These are phyloP conservation scores for Lordiphosa andalusiaca DNA, from an alignment of 2,888 invertebrate genomes.

Conservation along the genomic window DNA sequence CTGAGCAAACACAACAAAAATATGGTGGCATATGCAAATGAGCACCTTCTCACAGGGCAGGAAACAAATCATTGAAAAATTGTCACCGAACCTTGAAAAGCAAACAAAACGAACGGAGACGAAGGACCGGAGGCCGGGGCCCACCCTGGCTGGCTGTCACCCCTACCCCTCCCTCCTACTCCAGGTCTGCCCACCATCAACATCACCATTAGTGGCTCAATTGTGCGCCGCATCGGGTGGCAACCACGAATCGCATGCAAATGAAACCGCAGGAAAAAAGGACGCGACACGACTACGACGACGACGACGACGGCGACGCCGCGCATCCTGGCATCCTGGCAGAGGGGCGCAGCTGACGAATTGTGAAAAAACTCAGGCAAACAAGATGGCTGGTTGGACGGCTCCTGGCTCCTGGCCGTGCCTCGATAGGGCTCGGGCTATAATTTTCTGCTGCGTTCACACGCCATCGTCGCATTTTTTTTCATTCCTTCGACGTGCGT, in stretches of 20 bases:
- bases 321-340: slow-evolving; percentile 40
- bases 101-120: slow-evolving; percentile 39
- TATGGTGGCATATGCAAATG: slow-evolving; percentile 76
- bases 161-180: slow-evolving; percentile 13
- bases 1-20: slow-evolving; percentile 12
- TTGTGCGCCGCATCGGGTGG: slow-evolving; percentile 45
- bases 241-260: slow-evolving; percentile 71
- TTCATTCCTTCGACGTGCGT: slow-evolving; percentile 21
- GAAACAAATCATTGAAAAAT: slow-evolving; percentile 78
- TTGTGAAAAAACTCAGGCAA: slow-evolving; percentile 60
- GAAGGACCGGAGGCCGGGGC: slow-evolving; percentile 11
- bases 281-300: slow-evolving; percentile 7
- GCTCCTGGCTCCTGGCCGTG: slow-evolving; percentile 24
- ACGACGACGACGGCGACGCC: slow-evolving; percentile 16
- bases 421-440: slow-evolving; percentile 30
- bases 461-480: slow-evolving; percentile 73
- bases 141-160: slow-evolving; percentile 24
- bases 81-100: slow-evolving; percentile 67
- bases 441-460: slow-evolving; percentile 70
- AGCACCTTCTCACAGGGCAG: slow-evolving; percentile 41
- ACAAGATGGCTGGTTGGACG: slow-evolving; percentile 52
- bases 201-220: slow-evolving; percentile 59
- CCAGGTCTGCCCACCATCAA: slow-evolving; percentile 49
- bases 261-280: slow-evolving; percentile 64
- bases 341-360: slow-evolving; percentile 74